Conservation (phyloP, 2,888 invertebrate genomes). For the Synanthedon vespiformis region DNA sequence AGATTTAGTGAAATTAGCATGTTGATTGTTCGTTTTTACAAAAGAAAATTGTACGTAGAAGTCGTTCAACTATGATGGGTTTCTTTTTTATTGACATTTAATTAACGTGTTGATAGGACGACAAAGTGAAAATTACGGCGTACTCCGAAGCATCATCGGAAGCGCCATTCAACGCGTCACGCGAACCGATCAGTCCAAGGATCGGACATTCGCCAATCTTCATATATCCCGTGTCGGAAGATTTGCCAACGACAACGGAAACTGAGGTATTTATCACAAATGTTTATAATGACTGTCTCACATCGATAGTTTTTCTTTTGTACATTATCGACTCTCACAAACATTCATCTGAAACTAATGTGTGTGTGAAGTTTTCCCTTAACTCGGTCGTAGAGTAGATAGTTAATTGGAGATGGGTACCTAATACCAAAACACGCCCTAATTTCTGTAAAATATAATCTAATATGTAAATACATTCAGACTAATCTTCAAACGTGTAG, state of each 20-base stretch:
- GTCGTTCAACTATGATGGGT: not conserved
- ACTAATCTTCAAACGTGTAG: slow-evolving; percentile 47
- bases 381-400: slow-evolving; percentile 36
- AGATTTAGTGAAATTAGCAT: too few species aligned
- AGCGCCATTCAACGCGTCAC: slow-evolving; percentile 31
- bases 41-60: too few species aligned
- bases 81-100: slow-evolving; percentile 3
- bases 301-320: not conserved
- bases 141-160: slow-evolving; percentile 48
- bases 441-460: slow-evolving; percentile 18
- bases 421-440: slow-evolving; percentile 30
- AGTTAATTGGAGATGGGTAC: slow-evolving; percentile 11
- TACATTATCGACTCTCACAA: not conserved
- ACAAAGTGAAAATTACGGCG: slow-evolving; percentile 54
- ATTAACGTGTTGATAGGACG: slow-evolving; percentile 21
- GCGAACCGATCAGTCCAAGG: slow-evolving; percentile 25
- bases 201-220: slow-evolving; percentile 25
- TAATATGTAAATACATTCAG: slow-evolving; percentile 20
- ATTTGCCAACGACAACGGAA: slow-evolving; percentile 41
- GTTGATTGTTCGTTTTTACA: too few species aligned
- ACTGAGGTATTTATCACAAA: slow-evolving; percentile 19
- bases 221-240: slow-evolving; percentile 23
- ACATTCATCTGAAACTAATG: slow-evolving; percentile 4
- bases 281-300: not conserved
- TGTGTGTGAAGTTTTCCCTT: slow-evolving; percentile 32